Evolutionary conservation across 2,797 vertebrate species (phyloP).

Genomic region (Clarias platycephalus): DNA sequence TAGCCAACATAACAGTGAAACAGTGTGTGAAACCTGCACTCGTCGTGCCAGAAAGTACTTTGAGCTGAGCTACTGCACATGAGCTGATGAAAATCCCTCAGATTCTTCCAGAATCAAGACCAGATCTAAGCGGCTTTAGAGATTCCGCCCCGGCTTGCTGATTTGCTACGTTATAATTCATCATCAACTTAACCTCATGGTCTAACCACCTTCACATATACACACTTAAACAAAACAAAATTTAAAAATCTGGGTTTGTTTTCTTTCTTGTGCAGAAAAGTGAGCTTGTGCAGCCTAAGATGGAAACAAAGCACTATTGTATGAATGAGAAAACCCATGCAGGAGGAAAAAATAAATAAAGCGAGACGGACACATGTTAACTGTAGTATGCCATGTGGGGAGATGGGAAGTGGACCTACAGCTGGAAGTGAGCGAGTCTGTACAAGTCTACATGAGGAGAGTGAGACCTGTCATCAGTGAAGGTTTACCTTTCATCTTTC

Average conservation of each 20-base stretch:
- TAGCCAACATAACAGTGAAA: not conserved
- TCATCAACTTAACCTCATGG: not conserved
- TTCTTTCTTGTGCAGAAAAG: constrained; percentile 61
- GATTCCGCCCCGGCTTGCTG: not conserved
- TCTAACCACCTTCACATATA: constrained; percentile 7
- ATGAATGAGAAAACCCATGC: constrained; percentile 63
- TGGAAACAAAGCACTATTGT: constrained; percentile 70
- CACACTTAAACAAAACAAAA: not conserved
- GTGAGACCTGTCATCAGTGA: constrained; percentile 27
- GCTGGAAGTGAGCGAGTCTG: constrained; percentile 54
- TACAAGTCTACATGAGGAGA: constrained; percentile 41
- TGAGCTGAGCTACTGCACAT: not conserved
- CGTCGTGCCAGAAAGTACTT: constrained; percentile 1
- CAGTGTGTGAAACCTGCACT: not conserved
- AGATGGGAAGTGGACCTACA: constrained; percentile 35
- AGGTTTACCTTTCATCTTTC: constrained; percentile 20
- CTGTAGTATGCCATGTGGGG: constrained; percentile 63
- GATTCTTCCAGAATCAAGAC: constrained; percentile 4
- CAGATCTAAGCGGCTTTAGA: not conserved
- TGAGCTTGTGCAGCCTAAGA: constrained; percentile 62
- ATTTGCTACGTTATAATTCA: constrained; percentile 18
- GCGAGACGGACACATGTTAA: constrained; percentile 70
- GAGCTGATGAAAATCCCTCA: constrained; percentile 8
- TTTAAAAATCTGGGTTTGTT: constrained; percentile 44
- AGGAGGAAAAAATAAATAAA: constrained; percentile 45